Evolutionary conservation across 1,140 invertebrate species (phyloP), one percentile per base, ranked within the genome.

Genomic region (Goniozus legneri): DNA sequence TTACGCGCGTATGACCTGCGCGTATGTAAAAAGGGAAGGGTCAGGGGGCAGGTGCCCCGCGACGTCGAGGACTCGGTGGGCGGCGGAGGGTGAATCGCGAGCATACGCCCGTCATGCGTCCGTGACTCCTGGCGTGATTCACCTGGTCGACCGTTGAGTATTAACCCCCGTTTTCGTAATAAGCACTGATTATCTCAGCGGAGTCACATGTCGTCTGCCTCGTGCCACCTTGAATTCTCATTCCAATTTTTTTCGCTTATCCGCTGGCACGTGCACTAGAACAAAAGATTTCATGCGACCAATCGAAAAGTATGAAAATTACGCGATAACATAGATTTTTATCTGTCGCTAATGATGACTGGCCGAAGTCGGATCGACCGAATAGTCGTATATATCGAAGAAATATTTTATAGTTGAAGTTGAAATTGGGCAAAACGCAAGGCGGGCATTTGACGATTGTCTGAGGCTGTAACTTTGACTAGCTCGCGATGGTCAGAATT

Each of bases 41-140:
- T 8, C 12, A 12, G 7, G 15, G 1, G 15, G 21, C 12, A 19
- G 32, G 32, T 8, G 6, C 7, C 14, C 8, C 4, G n/a, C 14
- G 6, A 14, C n/a, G n/a, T n/a, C n/a, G n/a, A n/a, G n/a, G n/a
- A n/a, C 4, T 8, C 8, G 32, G 32, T 27, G 44, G 41, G 50
- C 22, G 51, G 31, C 48, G 52, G 61, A 58, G 63, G 65, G 65
- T 53, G 65, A 71, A 70, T 67, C 63, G 67, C 64, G 60, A 49
- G 30, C 50, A 56, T 56, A 57, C 57, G 56, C 42, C 61, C 68
- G 71, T 75, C 69, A 76, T 71, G 74, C 61, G 52, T 57, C 57
- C 51, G 48, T 75, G 66, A 73, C 55, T 67, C 52, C 47, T 60
- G 69, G 69, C 71, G 73, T 75, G 71, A 75, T 76, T 76, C 74